phyloP scores from a whole-genome alignment of 1,140 invertebrate species.

The Lethrus apterus region DNA sequence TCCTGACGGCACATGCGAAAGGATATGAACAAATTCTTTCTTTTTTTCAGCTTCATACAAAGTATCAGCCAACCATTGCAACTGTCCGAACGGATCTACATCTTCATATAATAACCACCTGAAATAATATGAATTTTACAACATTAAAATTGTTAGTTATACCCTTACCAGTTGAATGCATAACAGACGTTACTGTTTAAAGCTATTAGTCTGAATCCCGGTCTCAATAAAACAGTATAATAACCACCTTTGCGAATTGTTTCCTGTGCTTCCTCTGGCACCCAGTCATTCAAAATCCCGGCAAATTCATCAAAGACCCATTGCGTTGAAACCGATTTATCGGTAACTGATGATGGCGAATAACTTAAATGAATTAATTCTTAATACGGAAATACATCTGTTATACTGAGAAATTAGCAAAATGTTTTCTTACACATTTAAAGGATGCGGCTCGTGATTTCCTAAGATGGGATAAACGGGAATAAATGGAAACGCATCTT shows the following conservation, averaged over 20 bases:
- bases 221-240: constrained; percentile 54
- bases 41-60: constrained; percentile 60
- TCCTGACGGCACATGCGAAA: constrained; percentile 74
- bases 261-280: constrained; percentile 51
- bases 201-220: constrained; percentile 61
- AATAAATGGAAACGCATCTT: constrained; percentile 50
- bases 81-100: constrained; percentile 55
- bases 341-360: constrained; percentile 10
- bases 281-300: constrained; percentile 54
- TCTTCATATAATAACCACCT: constrained; percentile 56
- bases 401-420: not conserved
- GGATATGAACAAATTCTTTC: constrained; percentile 68
- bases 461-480: constrained; percentile 66
- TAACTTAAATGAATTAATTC: constrained; percentile 12
- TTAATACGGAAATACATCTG: not conserved
- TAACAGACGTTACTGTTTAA: constrained; percentile 69
- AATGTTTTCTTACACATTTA: constrained; percentile 60
- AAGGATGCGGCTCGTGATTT: constrained; percentile 80
- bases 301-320: constrained; percentile 61
- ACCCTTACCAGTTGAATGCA: constrained; percentile 57
- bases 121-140: constrained; percentile 4
- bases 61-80: constrained; percentile 68
- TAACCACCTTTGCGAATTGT: constrained; percentile 58
- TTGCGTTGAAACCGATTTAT: constrained; percentile 46
- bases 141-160: constrained; percentile 3